A percentile compares a stretch with the other conserved stretches of the same genome.
Evolutionary conservation across 2,797 vertebrate genomes (phyloP).

Genomic region (Rousettus madagascariensis): DNA sequence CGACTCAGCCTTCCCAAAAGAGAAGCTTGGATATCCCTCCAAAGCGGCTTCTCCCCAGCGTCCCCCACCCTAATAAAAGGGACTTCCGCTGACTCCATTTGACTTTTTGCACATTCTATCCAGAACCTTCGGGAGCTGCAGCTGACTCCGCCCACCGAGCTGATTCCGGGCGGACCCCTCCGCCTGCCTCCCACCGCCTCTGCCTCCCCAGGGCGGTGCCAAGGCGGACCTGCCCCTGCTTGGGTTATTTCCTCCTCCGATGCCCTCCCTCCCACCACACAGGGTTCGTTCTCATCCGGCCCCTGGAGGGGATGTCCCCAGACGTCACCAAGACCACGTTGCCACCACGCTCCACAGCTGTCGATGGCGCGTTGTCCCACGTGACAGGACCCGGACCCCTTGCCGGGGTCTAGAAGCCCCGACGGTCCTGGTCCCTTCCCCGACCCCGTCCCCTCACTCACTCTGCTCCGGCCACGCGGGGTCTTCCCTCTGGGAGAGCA

Average conservation of each 20-base stretch:
- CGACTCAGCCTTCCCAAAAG: neutral
- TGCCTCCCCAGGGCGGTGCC: neutral
- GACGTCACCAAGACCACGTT: neutral
- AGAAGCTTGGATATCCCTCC: accelerated
- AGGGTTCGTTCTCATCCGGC: too few species aligned
- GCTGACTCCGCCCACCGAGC: neutral
- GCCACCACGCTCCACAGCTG: neutral
- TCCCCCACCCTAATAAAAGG: accelerated
- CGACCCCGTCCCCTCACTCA: neutral
- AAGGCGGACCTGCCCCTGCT: accelerated
- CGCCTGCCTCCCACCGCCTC: neutral
- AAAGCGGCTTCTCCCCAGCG: neutral
- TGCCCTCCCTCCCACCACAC: too few species aligned
- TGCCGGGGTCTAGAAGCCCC: neutral
- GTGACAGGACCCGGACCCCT: too few species aligned
- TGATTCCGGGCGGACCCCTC: too few species aligned
- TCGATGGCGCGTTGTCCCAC: neutral
- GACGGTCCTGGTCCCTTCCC: neutral
- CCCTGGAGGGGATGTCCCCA: neutral
- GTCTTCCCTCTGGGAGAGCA: neutral
- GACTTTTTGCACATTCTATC: accelerated
- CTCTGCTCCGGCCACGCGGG: too few species aligned
- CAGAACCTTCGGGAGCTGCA: too few species aligned
- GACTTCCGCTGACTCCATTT: accelerated
- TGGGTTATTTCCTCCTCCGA: neutral